Evolutionary conservation across 2,888 invertebrate genomes (phyloP), one percentile per base, ranked within the genome.

Genomic region (Eristalis pertinax): DNA sequence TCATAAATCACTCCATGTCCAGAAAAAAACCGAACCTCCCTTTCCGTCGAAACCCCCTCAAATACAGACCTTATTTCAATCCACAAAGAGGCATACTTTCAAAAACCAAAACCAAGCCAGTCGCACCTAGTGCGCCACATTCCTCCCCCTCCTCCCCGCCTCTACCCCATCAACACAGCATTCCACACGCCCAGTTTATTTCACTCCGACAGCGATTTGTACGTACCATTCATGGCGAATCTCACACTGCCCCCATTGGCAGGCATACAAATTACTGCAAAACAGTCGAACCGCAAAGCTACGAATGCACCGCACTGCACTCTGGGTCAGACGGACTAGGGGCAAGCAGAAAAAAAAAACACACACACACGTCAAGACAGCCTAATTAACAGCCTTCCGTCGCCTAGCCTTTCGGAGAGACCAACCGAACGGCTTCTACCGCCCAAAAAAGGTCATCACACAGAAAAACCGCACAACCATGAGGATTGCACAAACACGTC

Each of bases 381-480:
- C 60, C 85, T 85, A 85, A 85, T 81, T 82, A 85, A 85, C 77
- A 82, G 85, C 82, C 26, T 26, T 11, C 26, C 60, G 15, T 24
- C 26, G 26, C 60, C 26, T 26, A 8, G 73, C 76, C 72, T 68
- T 85, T 76, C 43, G 29, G 13, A 81, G 75, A 35, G 63, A 35
- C 69, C 75, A n/a, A n/a, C 50, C 43, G n/a, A 43, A 43, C n/a
- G 15, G 43, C 43, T 43, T 43, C 43, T 35, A 58, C 63, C n/a
- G n/a, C 56, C 76, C 35, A 63, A 72, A 72, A 22, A 63, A 79
- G 80, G 58, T 58, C n/a, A 50, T n/a, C 64, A 63, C 75, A 80
- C 35, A 72, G 67, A 50, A 69, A 56, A 75, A 67, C 58, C 24
- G 58, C 41, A 35, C 15, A 38, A 65, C 69, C 60, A n/a, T 22